phyloP scores from a whole-genome alignment of 1,140 invertebrate genomes.

The Steinernema feltiae region DNA sequence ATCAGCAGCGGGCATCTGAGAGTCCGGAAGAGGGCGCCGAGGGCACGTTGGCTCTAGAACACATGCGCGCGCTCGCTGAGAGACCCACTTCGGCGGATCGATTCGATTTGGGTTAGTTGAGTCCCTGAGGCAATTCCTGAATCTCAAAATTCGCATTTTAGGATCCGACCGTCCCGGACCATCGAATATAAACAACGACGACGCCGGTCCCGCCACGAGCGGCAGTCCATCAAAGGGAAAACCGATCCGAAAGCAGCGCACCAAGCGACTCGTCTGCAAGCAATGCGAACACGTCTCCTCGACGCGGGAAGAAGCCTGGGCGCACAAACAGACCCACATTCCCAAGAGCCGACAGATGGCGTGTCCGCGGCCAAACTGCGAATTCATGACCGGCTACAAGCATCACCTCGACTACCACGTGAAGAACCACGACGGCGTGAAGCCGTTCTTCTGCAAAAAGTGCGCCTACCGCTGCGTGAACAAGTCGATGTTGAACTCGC shows the following conservation, averaged over 20 bases:
- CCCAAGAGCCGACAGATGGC: slow-evolving; percentile 81
- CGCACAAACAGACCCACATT: slow-evolving; percentile 73
- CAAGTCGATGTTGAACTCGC: slow-evolving; percentile 97
- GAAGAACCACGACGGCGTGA: slow-evolving; percentile 84
- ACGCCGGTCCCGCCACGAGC: slow-evolving; percentile 63
- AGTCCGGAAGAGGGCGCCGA: not conserved
- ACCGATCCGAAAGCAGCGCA: slow-evolving; percentile 53
- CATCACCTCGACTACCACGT: slow-evolving; percentile 96
- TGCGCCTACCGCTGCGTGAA: slow-evolving; percentile 89
- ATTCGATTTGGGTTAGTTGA: slow-evolving; percentile 1
- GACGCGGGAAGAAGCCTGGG: slow-evolving; percentile 69
- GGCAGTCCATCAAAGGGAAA: slow-evolving; percentile 72
- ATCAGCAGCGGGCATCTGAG: too few relatives aligned
- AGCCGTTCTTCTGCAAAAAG: slow-evolving; percentile 87
- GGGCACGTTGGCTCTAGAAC: slow-evolving; percentile 33
- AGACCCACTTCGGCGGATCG: slow-evolving; percentile 75
- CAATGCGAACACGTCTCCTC: slow-evolving; percentile 93
- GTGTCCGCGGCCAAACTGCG: slow-evolving; percentile 73
- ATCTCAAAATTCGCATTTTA: slow-evolving; percentile 9
- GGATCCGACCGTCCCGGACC: not conserved
- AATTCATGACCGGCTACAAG: slow-evolving; percentile 79
- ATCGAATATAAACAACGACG: too few relatives aligned
- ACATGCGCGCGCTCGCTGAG: slow-evolving; percentile 64
- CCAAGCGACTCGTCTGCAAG: slow-evolving; percentile 80
- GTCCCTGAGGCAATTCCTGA: too few relatives aligned